Evolutionary conservation across 35 echinoderm and acorn worm genomes (phyloP), one percentile per base, ranked within the genome.

Genomic region (Ophiothrix spiculata): DNA sequence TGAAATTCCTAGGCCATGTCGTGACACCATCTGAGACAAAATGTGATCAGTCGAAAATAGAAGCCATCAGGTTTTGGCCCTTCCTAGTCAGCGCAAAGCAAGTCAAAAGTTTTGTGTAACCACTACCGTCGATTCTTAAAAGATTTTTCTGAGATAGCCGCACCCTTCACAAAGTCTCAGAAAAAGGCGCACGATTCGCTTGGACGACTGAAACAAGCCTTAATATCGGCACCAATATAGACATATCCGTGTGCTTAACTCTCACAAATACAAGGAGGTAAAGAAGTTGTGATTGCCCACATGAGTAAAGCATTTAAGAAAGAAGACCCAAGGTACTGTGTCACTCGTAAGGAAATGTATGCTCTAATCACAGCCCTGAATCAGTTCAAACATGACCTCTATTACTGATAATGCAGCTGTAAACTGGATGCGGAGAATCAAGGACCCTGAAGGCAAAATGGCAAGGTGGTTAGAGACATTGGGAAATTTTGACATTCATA

Each of bases 271-370:
- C 82, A 94, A 31, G 83, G 77, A 29, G 92, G 84, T 36, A 21
- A 94, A 33, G 92, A 90, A 77, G 38, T 38, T 29, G 91, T 87
- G 6, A 42, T 91, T 1, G 78, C 84, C 36, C 87, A 87, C 33
- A 79, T 80, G 38, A 95, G 88, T 38, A 87, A 82, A 73, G 63
- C 84, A 3, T 56, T 91, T 0, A 82, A 35, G 1, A 91, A 88
- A 54, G 40, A 88, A 0, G 88, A 95, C 46, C 75, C 75, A 4
- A 87, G 74, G 13, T 95, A 95, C 77, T 87, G 93, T 37, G 93
- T 95, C 0, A 91, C 93, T 15, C 35, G 93, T 3, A 95, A 85
- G 39, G 93, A 95, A 80, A 56, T 88, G 0, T 40, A 80, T 13
- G 91, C 80, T 23, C 38, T 93, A 23, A 85, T 92, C 10, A 37